Evolutionary conservation across 2,113 vertebrate genomes (phyloP), one percentile per base, ranked within the genome.

Genomic region (Chlorodrepanis virens): DNA sequence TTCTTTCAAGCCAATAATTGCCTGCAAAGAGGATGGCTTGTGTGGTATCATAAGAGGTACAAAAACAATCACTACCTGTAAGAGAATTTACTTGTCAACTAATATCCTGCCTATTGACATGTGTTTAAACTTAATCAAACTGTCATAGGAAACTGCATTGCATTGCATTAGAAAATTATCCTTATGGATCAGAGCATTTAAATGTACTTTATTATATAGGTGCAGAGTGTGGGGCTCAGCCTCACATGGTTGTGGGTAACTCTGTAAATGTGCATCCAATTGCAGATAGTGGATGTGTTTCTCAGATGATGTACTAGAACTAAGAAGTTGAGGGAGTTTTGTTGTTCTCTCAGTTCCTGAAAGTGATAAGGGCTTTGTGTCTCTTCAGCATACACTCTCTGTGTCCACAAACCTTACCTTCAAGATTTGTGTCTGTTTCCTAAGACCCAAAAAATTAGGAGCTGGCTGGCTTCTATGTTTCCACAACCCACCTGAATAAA

Each of bases 391-490:
- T 29, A 17, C 0, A 0, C 13, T 70, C 10, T 29, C 27, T 5
- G 4, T 23, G 35, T 89, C 44, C 3, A 2, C 57, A 74, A 8
- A 64, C 37, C 29, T 71, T 60, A 4, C 4, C 4, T 42, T 72
- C 0, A 0, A 45, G 33, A 11, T 3, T 59, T n/a, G 12, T 3
- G 8, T 40, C 60, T 15, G 19, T 87, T 95, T 87, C 56, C 14
- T 7, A 33, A 78, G 33, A 79, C 21, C 7, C n/a, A 31, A 57
- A 56, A 70, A 67, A 53, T 72, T 25, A 45, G 17, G 18, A 88
- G 10, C 23, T 85, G 61, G 1, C 74, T 57, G 54, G 23, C 29
- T 60, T 63, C 35, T 67, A 0, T 49, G 24, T 65, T 88, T 89
- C 56, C 22, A 27, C 31, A 40, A 1, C 67, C 11, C 45, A 20